Conservation (phyloP, 2,113 vertebrate species). For the Spilogale gracilis region DNA sequence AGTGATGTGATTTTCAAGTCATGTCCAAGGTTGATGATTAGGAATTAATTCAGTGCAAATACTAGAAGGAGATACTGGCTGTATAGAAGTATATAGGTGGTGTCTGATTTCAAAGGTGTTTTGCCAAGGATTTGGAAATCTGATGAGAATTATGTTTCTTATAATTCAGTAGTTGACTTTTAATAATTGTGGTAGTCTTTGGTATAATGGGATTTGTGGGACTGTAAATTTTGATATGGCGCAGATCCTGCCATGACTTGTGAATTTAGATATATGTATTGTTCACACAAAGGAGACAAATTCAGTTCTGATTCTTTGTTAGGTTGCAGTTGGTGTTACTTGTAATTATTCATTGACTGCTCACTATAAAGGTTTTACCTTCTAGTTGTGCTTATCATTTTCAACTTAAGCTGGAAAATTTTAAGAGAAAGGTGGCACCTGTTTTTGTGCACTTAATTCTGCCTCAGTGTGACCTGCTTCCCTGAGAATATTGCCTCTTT, state of each 20-base stretch:
- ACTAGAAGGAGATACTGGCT: background rate
- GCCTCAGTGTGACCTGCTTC: background rate
- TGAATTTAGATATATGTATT: background rate
- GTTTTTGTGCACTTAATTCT: background rate
- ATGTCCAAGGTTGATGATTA: background rate
- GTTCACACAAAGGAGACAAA: background rate
- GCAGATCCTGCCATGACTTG: background rate
- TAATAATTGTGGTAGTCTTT: background rate
- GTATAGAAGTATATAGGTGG: background rate
- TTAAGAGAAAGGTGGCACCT: background rate
- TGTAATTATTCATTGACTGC: background rate
- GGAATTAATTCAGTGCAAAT: background rate
- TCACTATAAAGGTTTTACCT: background rate
- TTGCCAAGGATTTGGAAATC: conserved; percentile 13
- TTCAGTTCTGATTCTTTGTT: background rate
- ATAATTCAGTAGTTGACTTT: background rate
- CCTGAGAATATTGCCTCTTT: background rate
- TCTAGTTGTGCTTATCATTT: background rate
- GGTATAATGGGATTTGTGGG: conserved; percentile 12
- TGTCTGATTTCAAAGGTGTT: conserved; percentile 12
- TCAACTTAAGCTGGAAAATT: background rate
- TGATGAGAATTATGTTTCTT: background rate
- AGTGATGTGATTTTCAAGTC: conserved; percentile 44
- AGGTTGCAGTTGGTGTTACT: background rate
- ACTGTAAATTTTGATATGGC: background rate